Evolutionary conservation across 2,113 vertebrate species (phyloP).

Genomic region (Cyprinodon brontotheroides): DNA sequence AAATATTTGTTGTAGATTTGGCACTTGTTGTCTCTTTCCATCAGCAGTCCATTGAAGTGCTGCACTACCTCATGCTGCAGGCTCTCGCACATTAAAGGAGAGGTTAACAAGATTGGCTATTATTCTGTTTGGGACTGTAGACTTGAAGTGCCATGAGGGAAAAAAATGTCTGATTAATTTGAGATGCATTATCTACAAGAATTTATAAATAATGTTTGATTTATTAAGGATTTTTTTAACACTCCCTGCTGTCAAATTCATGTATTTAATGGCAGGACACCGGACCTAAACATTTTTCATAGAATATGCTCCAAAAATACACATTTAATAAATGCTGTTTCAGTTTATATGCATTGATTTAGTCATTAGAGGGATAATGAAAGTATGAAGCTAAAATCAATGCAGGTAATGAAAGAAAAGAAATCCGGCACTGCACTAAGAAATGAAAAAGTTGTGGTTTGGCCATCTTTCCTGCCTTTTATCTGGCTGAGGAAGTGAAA

Average conservation of each 20-base stretch:
- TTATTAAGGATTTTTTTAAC: background rate
- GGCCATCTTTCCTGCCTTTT: conserved; percentile 29
- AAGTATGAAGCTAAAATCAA: conserved; percentile 11
- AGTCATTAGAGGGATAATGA: conserved; percentile 4
- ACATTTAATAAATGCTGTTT: background rate
- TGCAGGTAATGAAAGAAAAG: conserved; percentile 2
- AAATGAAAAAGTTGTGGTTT: conserved; percentile 21
- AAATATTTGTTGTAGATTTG: conserved; percentile 72
- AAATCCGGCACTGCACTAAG: conserved; percentile 27
- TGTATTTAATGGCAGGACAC: background rate
- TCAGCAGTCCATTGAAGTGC: conserved; percentile 56
- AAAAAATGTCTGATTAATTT: conserved; percentile 69
- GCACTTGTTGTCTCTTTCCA: conserved; percentile 60
- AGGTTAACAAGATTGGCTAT: conserved; percentile 80
- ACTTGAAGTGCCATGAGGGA: conserved; percentile 56
- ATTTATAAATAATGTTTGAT: background rate
- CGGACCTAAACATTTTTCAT: background rate
- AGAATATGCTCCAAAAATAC: background rate
- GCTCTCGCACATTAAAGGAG: conserved; percentile 71
- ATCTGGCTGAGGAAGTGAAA: conserved; percentile 60
- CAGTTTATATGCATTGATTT: background rate
- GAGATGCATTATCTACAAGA: conserved; percentile 12
- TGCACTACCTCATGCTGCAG: conserved; percentile 50
- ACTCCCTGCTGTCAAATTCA: background rate
- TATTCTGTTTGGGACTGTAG: conserved; percentile 75